Evolutionary conservation across 2,113 vertebrate genomes (phyloP).

Genomic region (Pygoscelis adeliae): DNA sequence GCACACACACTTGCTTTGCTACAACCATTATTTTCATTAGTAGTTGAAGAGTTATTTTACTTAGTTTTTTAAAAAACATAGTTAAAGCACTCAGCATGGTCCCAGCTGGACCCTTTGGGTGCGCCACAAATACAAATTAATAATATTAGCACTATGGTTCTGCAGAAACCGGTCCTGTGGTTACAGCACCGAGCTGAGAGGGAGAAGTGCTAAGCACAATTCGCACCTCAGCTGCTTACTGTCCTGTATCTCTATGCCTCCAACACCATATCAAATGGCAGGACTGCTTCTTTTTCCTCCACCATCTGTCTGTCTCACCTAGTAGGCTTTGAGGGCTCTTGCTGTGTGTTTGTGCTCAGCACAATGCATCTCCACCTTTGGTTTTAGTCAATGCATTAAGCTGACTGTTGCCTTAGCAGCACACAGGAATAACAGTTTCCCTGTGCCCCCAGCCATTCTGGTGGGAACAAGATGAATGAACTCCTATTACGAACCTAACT

Average conservation of each 20-base stretch:
- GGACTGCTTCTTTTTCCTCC: not conserved
- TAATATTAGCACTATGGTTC: not conserved
- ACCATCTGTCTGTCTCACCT: not conserved
- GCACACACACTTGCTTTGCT: not conserved
- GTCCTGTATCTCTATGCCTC: not conserved
- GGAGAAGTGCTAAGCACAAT: fast-evolving
- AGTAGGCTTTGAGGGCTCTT: not conserved
- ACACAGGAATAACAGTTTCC: not conserved
- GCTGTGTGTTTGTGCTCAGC: not conserved
- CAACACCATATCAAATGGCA: not conserved
- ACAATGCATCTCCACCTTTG: not conserved
- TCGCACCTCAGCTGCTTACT: not conserved
- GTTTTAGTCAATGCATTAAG: not conserved
- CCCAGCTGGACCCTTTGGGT: not conserved
- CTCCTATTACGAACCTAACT: not conserved
- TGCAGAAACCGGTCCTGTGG: not conserved
- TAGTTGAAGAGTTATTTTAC: not conserved
- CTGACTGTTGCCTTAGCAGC: not conserved
- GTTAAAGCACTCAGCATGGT: not conserved
- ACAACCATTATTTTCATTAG: not conserved
- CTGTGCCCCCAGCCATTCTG: not conserved
- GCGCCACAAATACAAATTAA: not conserved
- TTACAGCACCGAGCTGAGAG: fast-evolving
- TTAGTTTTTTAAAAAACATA: not conserved
- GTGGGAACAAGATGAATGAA: not conserved